phyloP scores from a whole-genome alignment of 2,888 invertebrate genomes.

The Philereme transversata region DNA sequence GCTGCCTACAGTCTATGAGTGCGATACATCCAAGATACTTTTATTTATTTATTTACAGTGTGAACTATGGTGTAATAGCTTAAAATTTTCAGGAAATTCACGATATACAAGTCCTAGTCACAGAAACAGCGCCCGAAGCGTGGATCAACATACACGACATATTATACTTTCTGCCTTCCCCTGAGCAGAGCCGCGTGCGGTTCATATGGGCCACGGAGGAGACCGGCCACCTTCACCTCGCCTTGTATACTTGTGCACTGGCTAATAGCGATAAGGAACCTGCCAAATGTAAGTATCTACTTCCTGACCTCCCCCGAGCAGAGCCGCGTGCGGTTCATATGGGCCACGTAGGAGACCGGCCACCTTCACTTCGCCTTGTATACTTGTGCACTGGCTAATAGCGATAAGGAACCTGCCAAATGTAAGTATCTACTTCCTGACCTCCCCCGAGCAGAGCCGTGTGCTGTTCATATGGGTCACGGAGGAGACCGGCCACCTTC shows the following conservation, averaged over 20 bases:
- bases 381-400: conserved; percentile 81
- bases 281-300: conserved; percentile 21
- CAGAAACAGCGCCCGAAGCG: conserved; percentile 85
- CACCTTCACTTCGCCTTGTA: conserved; percentile 94
- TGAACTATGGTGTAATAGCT: too few species aligned
- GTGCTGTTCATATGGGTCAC: neutral
- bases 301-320: conserved; percentile 77
- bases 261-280: conserved; percentile 25
- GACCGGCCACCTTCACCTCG: conserved; percentile 94
- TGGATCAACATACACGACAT: conserved; percentile 98
- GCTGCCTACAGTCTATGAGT: too few species aligned
- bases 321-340: conserved; percentile 87
- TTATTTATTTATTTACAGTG: too few species aligned
- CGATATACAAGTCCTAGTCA: conserved; percentile 66
- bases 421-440: conserved; percentile 19
- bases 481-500: conserved; percentile 15
- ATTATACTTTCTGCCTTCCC: conserved; percentile 90
- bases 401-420: conserved; percentile 16
- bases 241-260: conserved; percentile 88
- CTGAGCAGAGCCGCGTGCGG: conserved; percentile 65
- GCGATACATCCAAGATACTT: too few species aligned
- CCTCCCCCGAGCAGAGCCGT: too few species aligned
- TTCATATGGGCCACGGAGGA: conserved; percentile 98
- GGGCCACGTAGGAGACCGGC: conserved; percentile 97
- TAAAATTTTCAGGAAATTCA: conserved; percentile 50